Evolutionary conservation across 2,113 vertebrate genomes (phyloP).

Genomic region (Petrocephalus microphthalmus): DNA sequence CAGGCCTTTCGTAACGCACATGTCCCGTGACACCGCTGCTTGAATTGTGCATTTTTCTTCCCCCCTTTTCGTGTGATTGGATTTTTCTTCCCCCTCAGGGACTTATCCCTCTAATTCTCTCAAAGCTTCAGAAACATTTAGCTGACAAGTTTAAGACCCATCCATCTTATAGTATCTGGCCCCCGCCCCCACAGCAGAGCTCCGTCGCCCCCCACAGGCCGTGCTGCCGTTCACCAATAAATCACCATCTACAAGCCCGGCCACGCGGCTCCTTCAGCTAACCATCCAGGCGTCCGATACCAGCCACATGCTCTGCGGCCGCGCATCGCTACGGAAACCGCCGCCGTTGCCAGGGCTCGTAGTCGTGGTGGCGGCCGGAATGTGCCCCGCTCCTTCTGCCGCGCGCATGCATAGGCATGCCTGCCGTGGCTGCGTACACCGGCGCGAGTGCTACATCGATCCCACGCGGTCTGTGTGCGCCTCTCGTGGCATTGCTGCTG

Average conservation of each 20-base stretch:
- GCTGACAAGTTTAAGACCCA: conserved; percentile 41
- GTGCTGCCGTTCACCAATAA: conserved; percentile 41
- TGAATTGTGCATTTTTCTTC: conserved; percentile 22
- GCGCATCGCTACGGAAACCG: too few relatives aligned
- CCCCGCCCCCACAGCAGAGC: conserved; percentile 4
- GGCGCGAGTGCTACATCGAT: neutral
- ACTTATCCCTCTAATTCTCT: conserved; percentile 31
- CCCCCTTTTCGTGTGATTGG: conserved; percentile 18
- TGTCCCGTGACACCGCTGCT: conserved; percentile 6
- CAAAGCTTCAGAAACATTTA: conserved; percentile 38
- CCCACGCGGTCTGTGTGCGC: neutral
- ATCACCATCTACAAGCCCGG: conserved; percentile 33
- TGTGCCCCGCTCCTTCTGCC: neutral
- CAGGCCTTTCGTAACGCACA: neutral
- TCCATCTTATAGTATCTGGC: conserved; percentile 32
- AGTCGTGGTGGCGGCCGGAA: neutral
- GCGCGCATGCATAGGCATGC: neutral
- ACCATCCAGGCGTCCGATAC: neutral
- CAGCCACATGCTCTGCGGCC: neutral
- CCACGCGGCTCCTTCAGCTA: conserved; percentile 18
- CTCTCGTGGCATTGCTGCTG: neutral
- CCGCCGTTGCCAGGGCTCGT: neutral
- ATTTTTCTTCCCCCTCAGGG: conserved; percentile 18
- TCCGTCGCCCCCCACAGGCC: conserved; percentile 28
- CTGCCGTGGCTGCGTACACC: neutral